phyloP scores from a whole-genome alignment of 2,888 invertebrate species.

The Halictus quadricinctus region DNA sequence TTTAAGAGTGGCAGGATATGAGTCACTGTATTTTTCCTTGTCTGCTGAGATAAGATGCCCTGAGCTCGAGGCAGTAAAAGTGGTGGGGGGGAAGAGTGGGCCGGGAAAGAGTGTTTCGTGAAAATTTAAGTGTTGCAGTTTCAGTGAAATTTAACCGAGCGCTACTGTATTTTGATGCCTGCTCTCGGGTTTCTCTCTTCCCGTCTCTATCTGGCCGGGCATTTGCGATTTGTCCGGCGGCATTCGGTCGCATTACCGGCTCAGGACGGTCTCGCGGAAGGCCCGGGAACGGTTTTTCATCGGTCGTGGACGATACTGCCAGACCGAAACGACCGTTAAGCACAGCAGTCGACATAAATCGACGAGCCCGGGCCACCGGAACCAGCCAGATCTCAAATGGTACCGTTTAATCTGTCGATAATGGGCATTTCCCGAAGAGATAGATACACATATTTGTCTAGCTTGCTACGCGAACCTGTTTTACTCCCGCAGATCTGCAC shows the following conservation, averaged over 20 bases:
- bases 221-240: neutral
- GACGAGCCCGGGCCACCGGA: slow-evolving; percentile 12
- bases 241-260: neutral
- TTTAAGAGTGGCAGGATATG: too few species aligned
- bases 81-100: neutral
- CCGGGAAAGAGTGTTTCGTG: too few species aligned
- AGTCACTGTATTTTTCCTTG: too few species aligned
- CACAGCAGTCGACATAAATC: slow-evolving; percentile 53
- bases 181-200: neutral
- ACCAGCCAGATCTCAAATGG: slow-evolving; percentile 55
- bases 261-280: slow-evolving; percentile 52
- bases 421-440: slow-evolving; percentile 53
- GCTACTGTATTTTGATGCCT: neutral
- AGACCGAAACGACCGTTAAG: slow-evolving; percentile 37
- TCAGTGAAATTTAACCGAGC: neutral
- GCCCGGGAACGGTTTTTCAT: slow-evolving; percentile 47
- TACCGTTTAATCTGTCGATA: slow-evolving; percentile 60
- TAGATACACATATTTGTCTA: slow-evolving; percentile 54
- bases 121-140: neutral
- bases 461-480: slow-evolving; percentile 22
- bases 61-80: neutral
- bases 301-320: slow-evolving; percentile 39
- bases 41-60: too few species aligned
- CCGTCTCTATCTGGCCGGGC: slow-evolving; percentile 6
- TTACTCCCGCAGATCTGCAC: slow-evolving; percentile 30